phyloP scores from a whole-genome alignment of 2,113 vertebrate genomes.

The Hemibates koningsi region DNA sequence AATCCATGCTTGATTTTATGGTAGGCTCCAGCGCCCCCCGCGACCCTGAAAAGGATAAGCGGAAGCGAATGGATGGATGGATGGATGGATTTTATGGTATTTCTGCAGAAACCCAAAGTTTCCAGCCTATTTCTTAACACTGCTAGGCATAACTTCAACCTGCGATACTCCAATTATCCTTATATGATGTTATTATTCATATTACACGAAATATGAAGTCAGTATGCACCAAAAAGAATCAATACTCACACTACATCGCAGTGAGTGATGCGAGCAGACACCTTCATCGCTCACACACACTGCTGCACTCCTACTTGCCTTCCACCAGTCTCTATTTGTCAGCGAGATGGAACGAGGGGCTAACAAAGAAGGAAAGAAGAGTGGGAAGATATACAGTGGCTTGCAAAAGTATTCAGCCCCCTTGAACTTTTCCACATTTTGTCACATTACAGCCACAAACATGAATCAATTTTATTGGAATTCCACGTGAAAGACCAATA shows the following conservation, averaged over 20 bases:
- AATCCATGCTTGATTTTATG: too few relatives aligned
- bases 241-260: conserved; percentile 29
- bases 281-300: conserved; percentile 30
- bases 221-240: conserved; percentile 40
- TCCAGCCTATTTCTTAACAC: too few relatives aligned
- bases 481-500: too few relatives aligned
- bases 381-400: conserved; percentile 23
- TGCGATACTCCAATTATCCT: neutral
- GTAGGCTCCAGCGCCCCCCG: too few relatives aligned
- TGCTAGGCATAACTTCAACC: neutral
- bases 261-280: conserved; percentile 43
- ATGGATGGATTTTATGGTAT: too few relatives aligned
- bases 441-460: too few relatives aligned
- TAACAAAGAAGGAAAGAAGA: conserved; percentile 24
- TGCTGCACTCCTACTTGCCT: conserved; percentile 24
- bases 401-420: too few relatives aligned
- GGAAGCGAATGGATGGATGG: too few relatives aligned
- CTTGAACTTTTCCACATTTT: too few relatives aligned
- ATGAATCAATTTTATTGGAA: too few relatives aligned
- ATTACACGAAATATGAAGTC: conserved; percentile 31
- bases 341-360: conserved; percentile 10
- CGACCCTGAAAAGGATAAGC: too few relatives aligned
- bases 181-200: conserved; percentile 33
- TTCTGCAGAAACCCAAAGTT: too few relatives aligned
- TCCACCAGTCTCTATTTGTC: conserved; percentile 23